Conservation (phyloP, 2,113 vertebrate species). For the Odobenus rosmarus region DNA sequence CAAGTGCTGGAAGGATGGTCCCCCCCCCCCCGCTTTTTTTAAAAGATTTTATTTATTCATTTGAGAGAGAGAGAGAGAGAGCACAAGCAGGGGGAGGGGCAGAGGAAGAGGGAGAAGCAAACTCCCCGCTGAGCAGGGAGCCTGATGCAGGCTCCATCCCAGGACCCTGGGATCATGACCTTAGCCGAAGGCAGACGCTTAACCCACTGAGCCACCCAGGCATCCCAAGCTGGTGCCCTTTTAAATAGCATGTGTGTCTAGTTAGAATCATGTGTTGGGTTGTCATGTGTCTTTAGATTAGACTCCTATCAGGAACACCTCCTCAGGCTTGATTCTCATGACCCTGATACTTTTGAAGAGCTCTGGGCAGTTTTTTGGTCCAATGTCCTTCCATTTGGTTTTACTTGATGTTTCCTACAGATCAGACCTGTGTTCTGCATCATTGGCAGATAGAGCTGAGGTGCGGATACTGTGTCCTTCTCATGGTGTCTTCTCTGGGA, state of each 20-base stretch:
- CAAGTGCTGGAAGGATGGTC: neutral
- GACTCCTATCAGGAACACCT: neutral
- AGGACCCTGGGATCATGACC: neutral
- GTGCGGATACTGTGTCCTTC: fast-evolving
- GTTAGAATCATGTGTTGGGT: neutral
- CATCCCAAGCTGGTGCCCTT: neutral
- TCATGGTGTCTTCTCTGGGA: neutral
- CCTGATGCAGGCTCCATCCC: neutral
- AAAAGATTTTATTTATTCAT: neutral
- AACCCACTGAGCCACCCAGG: neutral
- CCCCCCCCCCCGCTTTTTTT: too few species aligned
- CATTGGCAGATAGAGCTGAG: fast-evolving
- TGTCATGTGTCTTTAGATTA: neutral
- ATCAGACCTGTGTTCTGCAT: fast-evolving
- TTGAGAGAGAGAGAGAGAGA: neutral
- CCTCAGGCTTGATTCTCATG: fast-evolving
- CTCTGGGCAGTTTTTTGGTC: neutral
- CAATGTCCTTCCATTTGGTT: neutral
- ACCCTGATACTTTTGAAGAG: neutral
- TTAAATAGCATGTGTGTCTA: neutral
- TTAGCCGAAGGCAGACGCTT: neutral
- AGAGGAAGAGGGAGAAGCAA: neutral
- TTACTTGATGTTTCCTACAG: fast-evolving
- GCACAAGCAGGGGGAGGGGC: neutral
- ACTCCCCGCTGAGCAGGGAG: neutral